phyloP scores from a whole-genome alignment of 2,888 invertebrate species.

The Synergus laeviventris region DNA sequence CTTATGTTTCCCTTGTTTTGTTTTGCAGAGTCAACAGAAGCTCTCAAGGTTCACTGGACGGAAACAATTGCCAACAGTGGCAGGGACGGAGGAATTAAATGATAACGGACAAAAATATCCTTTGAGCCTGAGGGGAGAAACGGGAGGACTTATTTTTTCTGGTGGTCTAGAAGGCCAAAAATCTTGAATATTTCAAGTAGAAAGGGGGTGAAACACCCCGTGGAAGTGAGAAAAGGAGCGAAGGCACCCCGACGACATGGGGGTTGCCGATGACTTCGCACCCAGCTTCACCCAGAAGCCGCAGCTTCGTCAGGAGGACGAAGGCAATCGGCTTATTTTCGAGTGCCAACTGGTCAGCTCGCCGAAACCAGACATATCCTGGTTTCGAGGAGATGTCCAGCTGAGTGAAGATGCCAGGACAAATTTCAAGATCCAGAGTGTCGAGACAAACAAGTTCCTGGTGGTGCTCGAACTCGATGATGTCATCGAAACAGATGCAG shows the following conservation, averaged over 20 bases:
- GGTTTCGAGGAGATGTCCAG: conserved; percentile 93
- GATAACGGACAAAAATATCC: conserved; percentile 13
- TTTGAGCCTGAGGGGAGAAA: conserved; percentile 33
- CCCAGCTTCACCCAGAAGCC: conserved; percentile 99
- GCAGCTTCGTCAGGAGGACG: conserved; percentile 96
- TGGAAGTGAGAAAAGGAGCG: conserved; percentile 42
- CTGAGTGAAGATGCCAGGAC: conserved; percentile 90
- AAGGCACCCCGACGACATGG: conserved; percentile 78
- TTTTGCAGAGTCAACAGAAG: conserved; percentile 11
- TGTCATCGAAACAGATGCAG: conserved; percentile 96
- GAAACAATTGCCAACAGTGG: conserved; percentile 11
- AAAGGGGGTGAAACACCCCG: conserved; percentile 11
- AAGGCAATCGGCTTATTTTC: conserved; percentile 95
- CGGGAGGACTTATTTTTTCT: conserved; percentile 34
- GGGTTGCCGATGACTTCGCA: conserved; percentile 95
- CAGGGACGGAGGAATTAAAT: conserved; percentile 15
- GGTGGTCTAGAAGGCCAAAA: conserved; percentile 26
- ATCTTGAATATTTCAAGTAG: conserved; percentile 14
- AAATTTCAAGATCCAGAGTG: conserved; percentile 91
- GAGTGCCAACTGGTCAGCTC: conserved; percentile 93
- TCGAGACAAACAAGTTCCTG: conserved; percentile 90
- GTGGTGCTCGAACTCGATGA: conserved; percentile 96
- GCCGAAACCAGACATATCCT: conserved; percentile 93
- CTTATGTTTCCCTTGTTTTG: background rate
- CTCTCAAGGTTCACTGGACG: conserved; percentile 4